Evolutionary conservation across 1,140 invertebrate genomes (phyloP), one percentile per base, ranked within the genome.

Genomic region (Zaprionus africanus): DNA sequence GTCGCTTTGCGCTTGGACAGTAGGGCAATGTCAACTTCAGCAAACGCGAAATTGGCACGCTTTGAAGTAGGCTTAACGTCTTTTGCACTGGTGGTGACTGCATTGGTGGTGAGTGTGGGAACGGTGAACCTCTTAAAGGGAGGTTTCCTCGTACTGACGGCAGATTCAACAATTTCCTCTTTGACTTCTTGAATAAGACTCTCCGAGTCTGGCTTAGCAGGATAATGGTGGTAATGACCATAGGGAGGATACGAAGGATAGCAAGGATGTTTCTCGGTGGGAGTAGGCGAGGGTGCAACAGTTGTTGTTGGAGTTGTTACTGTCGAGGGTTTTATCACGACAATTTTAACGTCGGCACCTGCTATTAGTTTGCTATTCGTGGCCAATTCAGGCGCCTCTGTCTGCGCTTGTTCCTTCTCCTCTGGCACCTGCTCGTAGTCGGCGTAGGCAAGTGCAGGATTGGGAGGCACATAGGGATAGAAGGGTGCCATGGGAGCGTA

Each of bases 401-500:
- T 5, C 24, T 26, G 22, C 5, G 13, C 4, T 9, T 22, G 26
- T 9, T 34, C 28, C 28, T 58, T 46, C 9, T 36, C 41, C 7
- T 53, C 62, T 5, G 65, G 31, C 7, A n/a, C 58, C 12, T 54
- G 51, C 12, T 78, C 82, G 28, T 81, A 75, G 24, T 86, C 76
- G 1, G 70, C 58, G 22, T 38, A 51, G 1, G 5, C 11, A 1
- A 24, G 53, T 9, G 28, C 22, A n/a, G 53, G 28, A 24, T 28
- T 59, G 24, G 60, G 81, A 17, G 53, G 41, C 19, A 53, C 15
- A 51, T 88, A 81, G 0, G 91, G 79, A 59, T 82, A 87, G 7
- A 72, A 82, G 9, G 81, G 74, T 0, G 80, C 59, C 13, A 78
- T 43, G 4, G 70, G 70, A 4, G 67, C 67, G 26, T 82, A 86